Evolutionary conservation across 2,113 vertebrate species (phyloP), one percentile per base, ranked within the genome.

Genomic region (Lethenteron reissneri): DNA sequence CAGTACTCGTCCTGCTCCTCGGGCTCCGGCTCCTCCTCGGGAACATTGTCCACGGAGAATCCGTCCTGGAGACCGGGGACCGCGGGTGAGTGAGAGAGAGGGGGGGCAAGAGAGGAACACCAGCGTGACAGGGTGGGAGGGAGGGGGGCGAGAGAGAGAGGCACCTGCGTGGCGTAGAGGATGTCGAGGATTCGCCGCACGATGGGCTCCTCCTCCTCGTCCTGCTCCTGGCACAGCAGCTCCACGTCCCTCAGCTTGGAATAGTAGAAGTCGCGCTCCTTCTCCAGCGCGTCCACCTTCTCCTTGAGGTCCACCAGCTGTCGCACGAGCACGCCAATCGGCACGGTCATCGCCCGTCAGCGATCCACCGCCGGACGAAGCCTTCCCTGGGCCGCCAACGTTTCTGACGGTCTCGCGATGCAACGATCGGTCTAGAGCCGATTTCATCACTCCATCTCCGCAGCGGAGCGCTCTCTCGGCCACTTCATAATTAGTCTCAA

Each of bases 211-310:
- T 81, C 90, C 76, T 96, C 92, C 1, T 81, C 87, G 80, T 95
- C 89, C 1, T 95, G 84, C 74, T 97, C 92, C 81, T 97, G 92
- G 81, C 91, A 96, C 82, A 96, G 91, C 72, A 97, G 83, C 81
- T 97, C 92, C 1, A 97, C 92, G 80, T 97, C 92, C 74, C 92
- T 83, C 76, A 97, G 83, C 80, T 97, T 97, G 80, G 89, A 92
- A 85, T 96, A 97, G 83, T 96, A 97, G 84, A 97, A 97, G 80
- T 97, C 91, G 25, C 92, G 83, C 76, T 97, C 92, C 79, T 95
- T 96, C 82, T 96, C 92, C 76, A 95, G 83, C 56, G 90, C 90
- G 0, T 97, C 91, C 74, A 97, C 90, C 0, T 88, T 96, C 81
- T 92, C 79, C 79, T 95, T 96, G 81, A 97, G 76, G 75, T 95